phyloP scores from a whole-genome alignment of 1,140 invertebrate species.

The Orius laevigatus region DNA sequence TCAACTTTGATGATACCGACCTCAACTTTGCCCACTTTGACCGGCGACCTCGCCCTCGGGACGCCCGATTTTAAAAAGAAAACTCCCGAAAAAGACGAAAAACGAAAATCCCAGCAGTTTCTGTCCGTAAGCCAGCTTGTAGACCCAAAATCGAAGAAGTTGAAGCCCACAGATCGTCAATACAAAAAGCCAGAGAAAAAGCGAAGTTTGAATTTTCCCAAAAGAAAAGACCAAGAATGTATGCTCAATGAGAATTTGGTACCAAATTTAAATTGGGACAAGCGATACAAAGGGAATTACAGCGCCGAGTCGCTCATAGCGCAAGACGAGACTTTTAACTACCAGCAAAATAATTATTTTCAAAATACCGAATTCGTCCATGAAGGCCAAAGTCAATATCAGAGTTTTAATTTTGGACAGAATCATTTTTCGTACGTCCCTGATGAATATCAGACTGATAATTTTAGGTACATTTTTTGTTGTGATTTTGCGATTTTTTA shows the following conservation, averaged over 20 bases:
- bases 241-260: conserved; percentile 10
- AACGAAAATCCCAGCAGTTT: conserved; percentile 19
- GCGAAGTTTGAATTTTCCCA: conserved; percentile 4
- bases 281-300: conserved; percentile 29
- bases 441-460: conserved; percentile 6
- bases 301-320: conserved; percentile 39
- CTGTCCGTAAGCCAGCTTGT: conserved; percentile 48
- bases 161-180: conserved; percentile 25
- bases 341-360: conserved; percentile 14
- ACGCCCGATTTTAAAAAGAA: conserved; percentile 13
- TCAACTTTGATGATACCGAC: conserved; percentile 20
- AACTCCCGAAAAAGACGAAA: conserved; percentile 6
- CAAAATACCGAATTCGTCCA: conserved; percentile 7
- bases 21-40: conserved; percentile 25
- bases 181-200: conserved; percentile 12
- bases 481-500: neutral
- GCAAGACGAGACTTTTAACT: conserved; percentile 27
- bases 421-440: conserved; percentile 6
- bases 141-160: conserved; percentile 34
- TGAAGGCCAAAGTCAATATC: neutral
- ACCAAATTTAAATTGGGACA: conserved; percentile 2
- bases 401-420: conserved; percentile 9
- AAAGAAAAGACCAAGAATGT: conserved; percentile 13
- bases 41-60: conserved; percentile 26
- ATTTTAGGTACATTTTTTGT: neutral